Evolutionary conservation across 2,888 invertebrate genomes (phyloP), one percentile per base, ranked within the genome.

Genomic region (Hyles lineata): DNA sequence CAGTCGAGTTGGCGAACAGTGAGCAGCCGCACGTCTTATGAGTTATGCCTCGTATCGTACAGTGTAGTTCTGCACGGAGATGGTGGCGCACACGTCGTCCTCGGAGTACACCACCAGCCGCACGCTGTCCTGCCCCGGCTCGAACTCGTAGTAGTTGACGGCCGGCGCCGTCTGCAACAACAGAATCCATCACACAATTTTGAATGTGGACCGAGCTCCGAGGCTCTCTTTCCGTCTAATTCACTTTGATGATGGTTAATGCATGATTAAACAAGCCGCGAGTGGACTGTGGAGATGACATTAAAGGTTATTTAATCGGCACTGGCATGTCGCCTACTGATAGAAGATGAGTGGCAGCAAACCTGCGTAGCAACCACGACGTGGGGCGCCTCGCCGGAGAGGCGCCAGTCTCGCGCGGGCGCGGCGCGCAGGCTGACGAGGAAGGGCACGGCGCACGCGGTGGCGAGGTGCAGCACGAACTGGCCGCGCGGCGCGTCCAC

Each of bases 381-480:
- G 58, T 80, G 77, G 60, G 82, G 78, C 6, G 70, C 29, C 63
- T 75, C 75, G 80, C 78, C 85, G 70, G 78, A 77, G 75, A 92
- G 83, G 9, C 52, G 75, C 89, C 89, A 93, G 78, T 82, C 82
- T 43, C 78, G 75, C 67, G 82, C 89, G 72, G 83, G 84, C 60
- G 74, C 73, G 69, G 83, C 89, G 63, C 84, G 87, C 80, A 89
- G 80, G 74, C 75, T 74, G 77, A 91, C 81, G 6, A 69, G 0
- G 67, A 82, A 78, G 55, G 80, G 70, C 70, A 77, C 76, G 58
- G 82, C 84, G 85, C 93, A 92, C 80, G 87, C 82, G 75, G 92
- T 86, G 74, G 88, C 82, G 80, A 92, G 83, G 89, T 94, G 93
- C 83, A 94, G 83, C 67, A 90, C 85, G 80, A 92, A 85, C 79